Evolutionary conservation across 2,888 invertebrate species (phyloP).

Genomic region (Bellardia bayeri): DNA sequence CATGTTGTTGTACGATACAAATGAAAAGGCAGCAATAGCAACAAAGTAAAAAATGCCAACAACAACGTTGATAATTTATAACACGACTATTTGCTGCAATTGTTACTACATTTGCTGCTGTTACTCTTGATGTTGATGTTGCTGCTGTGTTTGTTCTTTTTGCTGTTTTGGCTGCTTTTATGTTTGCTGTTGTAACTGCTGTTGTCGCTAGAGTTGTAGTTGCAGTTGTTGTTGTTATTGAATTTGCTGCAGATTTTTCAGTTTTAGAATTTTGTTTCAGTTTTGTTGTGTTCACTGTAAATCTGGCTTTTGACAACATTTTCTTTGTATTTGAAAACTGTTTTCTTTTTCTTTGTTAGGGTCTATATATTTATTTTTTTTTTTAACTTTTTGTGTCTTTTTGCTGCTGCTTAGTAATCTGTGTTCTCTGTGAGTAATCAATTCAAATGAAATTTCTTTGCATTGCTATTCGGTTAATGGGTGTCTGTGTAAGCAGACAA

Average conservation of each 20-base stretch:
- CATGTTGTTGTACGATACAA: conserved; percentile 62
- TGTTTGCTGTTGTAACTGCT: conserved; percentile 1
- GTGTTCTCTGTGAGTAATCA: conserved; percentile 52
- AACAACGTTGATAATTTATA: conserved; percentile 60
- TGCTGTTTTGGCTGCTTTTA: conserved; percentile 5
- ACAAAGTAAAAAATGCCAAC: conserved; percentile 67
- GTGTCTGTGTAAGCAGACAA: not conserved
- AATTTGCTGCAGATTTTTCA: not conserved
- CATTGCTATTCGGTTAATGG: not conserved
- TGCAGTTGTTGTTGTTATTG: conserved; percentile 5
- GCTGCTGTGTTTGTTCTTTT: not conserved
- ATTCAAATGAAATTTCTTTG: not conserved
- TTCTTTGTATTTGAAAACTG: conserved; percentile 36
- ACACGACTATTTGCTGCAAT: conserved; percentile 37
- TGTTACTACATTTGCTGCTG: conserved; percentile 9
- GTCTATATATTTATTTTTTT: not conserved
- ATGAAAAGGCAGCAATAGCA: conserved; percentile 68
- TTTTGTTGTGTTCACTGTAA: conserved; percentile 31
- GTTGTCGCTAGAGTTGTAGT: not conserved
- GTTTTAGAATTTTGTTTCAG: conserved; percentile 50
- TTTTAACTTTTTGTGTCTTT: conserved; percentile 14
- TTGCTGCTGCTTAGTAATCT: not conserved
- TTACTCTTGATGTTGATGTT: not conserved
- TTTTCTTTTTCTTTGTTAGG: conserved; percentile 5
- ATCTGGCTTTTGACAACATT: conserved; percentile 67